These are phyloP conservation scores for Tipula vernalis DNA, from an alignment of 2,888 invertebrate species.

Conservation along the genomic window DNA sequence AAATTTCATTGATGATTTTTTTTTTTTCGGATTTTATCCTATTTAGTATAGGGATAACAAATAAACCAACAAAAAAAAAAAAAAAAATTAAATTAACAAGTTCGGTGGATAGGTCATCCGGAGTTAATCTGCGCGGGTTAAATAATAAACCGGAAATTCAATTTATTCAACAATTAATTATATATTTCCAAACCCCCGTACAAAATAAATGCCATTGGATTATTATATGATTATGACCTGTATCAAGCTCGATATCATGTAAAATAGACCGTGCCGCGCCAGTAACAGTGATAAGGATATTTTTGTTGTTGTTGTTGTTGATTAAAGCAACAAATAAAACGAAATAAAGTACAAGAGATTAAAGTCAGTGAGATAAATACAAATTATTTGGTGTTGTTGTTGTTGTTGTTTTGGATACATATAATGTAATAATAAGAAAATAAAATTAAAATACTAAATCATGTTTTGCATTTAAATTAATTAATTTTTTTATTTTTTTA, in stretches of 20 bases:
- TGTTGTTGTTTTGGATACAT: background rate
- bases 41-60: background rate
- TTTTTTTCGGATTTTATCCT: background rate
- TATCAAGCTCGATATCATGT: background rate
- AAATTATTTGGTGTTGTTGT: background rate
- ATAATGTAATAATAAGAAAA: background rate
- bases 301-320: background rate
- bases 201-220: background rate
- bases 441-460: background rate
- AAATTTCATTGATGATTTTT: background rate
- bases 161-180: background rate
- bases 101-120: background rate
- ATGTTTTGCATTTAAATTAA: background rate
- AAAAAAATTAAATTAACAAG: background rate
- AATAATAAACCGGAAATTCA: background rate
- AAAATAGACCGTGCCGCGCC: background rate
- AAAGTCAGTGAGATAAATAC: background rate
- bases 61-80: background rate
- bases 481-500: background rate
- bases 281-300: background rate
- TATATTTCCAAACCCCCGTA: background rate
- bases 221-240: background rate
- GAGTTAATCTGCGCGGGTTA: background rate
- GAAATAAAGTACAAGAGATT: background rate
- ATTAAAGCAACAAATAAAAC: background rate